Conservation (phyloP, 2,113 vertebrate genomes). For the Notechis scutatus region DNA sequence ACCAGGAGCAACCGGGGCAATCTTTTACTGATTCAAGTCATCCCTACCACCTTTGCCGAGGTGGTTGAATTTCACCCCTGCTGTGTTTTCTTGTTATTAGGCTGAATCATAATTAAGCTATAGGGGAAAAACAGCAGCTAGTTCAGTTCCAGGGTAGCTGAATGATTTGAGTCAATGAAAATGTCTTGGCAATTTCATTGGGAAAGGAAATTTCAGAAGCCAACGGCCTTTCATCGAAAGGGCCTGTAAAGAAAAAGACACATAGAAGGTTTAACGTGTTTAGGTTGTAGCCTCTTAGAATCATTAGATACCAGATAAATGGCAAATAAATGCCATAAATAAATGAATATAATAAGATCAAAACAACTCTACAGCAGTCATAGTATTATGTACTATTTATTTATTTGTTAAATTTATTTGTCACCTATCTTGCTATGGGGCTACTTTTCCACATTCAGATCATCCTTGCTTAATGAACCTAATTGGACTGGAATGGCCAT, state of each 20-base stretch:
- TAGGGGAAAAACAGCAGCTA: neutral
- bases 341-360: neutral
- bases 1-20: no score
- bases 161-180: neutral
- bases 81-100: neutral
- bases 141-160: neutral
- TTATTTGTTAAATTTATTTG: neutral
- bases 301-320: neutral
- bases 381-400: neutral
- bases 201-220: neutral
- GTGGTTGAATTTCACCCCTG: no score
- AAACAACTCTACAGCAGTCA: neutral
- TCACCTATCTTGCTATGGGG: neutral
- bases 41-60: no score
- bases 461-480: neutral
- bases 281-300: neutral
- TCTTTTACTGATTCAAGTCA: no score
- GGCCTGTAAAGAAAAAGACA: neutral
- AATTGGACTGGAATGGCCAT: neutral
- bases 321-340: neutral
- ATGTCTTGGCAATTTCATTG: neutral
- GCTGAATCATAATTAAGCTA: neutral
- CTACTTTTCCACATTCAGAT: neutral
- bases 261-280: neutral
- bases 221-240: neutral